A percentile compares a stretch with the other conserved stretches of the same genome.
phyloP scores from a whole-genome alignment of 2,888 invertebrate genomes.

The Drosophila parthenogenetica region DNA sequence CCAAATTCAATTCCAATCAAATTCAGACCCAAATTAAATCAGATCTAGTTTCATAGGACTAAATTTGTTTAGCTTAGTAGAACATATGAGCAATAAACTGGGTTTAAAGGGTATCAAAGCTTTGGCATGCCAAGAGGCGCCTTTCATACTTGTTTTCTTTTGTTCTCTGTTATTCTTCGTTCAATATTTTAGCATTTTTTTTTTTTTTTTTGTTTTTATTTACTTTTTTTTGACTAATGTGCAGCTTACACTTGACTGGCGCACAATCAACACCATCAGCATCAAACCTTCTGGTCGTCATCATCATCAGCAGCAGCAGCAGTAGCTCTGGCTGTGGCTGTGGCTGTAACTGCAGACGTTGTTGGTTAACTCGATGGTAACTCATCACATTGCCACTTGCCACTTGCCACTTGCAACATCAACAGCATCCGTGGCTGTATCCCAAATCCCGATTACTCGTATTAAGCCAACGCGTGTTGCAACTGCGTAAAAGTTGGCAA shows the following conservation, averaged over 20 bases:
- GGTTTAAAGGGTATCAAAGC: no score
- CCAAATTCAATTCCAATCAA: no score
- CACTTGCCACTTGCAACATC: slow-evolving; percentile 16
- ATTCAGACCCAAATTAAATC: no score
- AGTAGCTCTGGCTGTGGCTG: neutral
- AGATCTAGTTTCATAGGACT: no score
- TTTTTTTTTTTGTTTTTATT: slow-evolving; percentile 20
- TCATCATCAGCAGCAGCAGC: slow-evolving; percentile 48
- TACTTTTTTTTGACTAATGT: slow-evolving; percentile 74
- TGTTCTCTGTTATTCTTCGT: slow-evolving; percentile 20
- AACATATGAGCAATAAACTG: no score
- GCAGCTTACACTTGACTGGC: slow-evolving; percentile 81
- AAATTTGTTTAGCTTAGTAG: no score
- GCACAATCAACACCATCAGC: slow-evolving; percentile 79
- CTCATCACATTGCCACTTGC: slow-evolving; percentile 63
- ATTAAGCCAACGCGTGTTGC: slow-evolving; percentile 70
- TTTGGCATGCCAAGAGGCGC: no score
- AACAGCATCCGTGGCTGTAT: neutral
- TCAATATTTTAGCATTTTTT: slow-evolving; percentile 9
- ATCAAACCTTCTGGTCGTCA: slow-evolving; percentile 43
- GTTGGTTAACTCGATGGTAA: slow-evolving; percentile 39
- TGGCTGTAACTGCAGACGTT: slow-evolving; percentile 1
- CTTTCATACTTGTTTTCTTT: neutral
- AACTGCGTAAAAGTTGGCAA: slow-evolving; percentile 78
- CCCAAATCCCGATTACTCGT: slow-evolving; percentile 60